A percentile compares a stretch with the other conserved stretches of the same genome.
Evolutionary conservation across 1,140 invertebrate species (phyloP).

Genomic region (Sesamia nonagrioides): DNA sequence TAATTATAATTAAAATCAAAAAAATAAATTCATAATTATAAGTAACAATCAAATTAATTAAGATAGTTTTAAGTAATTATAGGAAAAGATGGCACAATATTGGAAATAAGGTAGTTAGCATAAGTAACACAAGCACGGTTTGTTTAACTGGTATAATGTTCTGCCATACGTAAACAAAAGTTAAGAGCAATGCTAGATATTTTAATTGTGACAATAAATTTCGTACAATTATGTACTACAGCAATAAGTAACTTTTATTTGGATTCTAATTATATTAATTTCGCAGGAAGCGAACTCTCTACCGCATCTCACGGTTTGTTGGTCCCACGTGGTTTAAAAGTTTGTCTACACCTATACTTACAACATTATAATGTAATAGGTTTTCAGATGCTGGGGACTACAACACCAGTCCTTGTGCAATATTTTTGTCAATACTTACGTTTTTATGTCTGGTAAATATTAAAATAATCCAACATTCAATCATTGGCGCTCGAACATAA

Average conservation of each 20-base stretch:
- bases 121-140: constrained; percentile 37
- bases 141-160: constrained; percentile 33
- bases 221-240: constrained; percentile 45
- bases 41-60: constrained; percentile 15
- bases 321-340: constrained; percentile 42
- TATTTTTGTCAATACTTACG: background rate
- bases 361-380: background rate
- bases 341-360: constrained; percentile 11
- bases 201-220: constrained; percentile 49
- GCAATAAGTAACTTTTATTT: constrained; percentile 37
- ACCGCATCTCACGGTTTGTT: constrained; percentile 37
- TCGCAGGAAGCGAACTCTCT: constrained; percentile 41
- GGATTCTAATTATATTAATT: constrained; percentile 46
- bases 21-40: background rate
- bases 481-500: background rate
- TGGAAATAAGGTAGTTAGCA: constrained; percentile 8
- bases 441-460: background rate
- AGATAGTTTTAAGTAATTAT: constrained; percentile 14
- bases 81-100: constrained; percentile 27
- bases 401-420: background rate
- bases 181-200: constrained; percentile 34
- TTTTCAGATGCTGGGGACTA: background rate
- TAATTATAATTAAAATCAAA: background rate
- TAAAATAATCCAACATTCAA: constrained; percentile 16
- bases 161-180: constrained; percentile 35